Evolutionary conservation across 2,888 invertebrate species (phyloP).

Genomic region (Stegophylla sp.): DNA sequence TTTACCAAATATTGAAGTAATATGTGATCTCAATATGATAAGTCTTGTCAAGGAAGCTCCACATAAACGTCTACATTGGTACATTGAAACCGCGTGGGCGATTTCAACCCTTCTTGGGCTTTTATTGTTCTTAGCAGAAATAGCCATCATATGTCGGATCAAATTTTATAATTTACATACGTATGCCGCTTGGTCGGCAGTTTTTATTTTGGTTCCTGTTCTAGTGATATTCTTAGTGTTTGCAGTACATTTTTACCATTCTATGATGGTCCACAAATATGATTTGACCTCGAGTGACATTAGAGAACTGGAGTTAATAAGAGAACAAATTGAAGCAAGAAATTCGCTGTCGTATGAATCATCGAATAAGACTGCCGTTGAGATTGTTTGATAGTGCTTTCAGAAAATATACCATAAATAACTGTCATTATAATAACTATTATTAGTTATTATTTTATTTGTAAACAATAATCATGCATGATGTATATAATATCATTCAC

Average conservation of each 20-base stretch:
- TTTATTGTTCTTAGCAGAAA: conserved; percentile 92
- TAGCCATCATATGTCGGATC: conserved; percentile 95
- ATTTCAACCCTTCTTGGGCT: conserved; percentile 94
- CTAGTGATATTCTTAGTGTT: conserved; percentile 90
- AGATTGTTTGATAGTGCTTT: conserved; percentile 44
- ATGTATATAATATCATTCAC: too few relatives aligned
- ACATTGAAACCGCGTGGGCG: conserved; percentile 97
- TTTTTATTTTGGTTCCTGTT: conserved; percentile 90
- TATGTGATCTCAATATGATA: conserved; percentile 88
- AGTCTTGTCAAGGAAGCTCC: conserved; percentile 86
- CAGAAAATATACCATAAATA: neutral
- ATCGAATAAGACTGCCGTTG: neutral
- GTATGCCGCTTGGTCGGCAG: conserved; percentile 85
- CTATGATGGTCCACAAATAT: conserved; percentile 89
- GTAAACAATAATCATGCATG: too few relatives aligned
- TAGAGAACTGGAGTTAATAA: conserved; percentile 81
- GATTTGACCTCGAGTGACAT: conserved; percentile 87
- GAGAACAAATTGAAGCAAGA: conserved; percentile 82
- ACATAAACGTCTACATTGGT: conserved; percentile 87
- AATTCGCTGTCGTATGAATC: conserved; percentile 66
- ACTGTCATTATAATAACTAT: neutral
- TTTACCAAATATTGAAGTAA: conserved; percentile 96
- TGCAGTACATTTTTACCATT: conserved; percentile 93
- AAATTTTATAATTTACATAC: conserved; percentile 87
- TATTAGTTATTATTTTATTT: too few relatives aligned